Evolutionary conservation across 2,113 vertebrate species (phyloP).

Genomic region (Ranitomeya imitator): DNA sequence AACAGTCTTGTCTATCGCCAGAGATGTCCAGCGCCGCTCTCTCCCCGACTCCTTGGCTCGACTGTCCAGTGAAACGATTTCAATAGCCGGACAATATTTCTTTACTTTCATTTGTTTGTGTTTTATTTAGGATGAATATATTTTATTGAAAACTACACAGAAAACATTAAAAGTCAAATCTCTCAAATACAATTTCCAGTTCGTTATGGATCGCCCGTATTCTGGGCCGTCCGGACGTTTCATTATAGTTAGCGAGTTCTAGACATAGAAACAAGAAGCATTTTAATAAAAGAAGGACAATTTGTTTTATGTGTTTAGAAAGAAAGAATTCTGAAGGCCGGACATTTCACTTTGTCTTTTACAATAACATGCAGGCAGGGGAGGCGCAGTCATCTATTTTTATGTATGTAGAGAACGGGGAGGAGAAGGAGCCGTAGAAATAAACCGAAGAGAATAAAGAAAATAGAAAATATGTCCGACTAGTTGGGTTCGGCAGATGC

Average conservation of each 20-base stretch:
- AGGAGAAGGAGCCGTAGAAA: not conserved
- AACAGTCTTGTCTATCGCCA: too few species aligned
- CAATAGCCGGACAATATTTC: too few species aligned
- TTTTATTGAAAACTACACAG: too few species aligned
- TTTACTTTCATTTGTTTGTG: too few species aligned
- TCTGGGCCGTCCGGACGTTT: not conserved
- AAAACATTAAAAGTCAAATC: too few species aligned
- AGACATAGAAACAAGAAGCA: too few species aligned
- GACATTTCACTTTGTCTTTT: not conserved
- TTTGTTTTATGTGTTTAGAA: not conserved
- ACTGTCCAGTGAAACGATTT: too few species aligned
- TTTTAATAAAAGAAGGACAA: not conserved
- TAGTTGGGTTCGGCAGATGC: too few species aligned
- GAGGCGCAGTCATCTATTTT: conserved; percentile 14
- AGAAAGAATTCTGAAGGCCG: not conserved
- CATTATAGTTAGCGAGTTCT: not conserved
- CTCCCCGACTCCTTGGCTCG: too few species aligned
- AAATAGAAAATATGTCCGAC: not conserved
- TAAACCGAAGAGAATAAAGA: not conserved
- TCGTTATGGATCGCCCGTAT: not conserved
- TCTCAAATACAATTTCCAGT: too few species aligned
- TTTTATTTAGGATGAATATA: too few species aligned
- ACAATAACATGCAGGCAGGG: conserved; percentile 1
- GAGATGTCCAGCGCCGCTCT: too few species aligned
- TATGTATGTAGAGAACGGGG: conserved; percentile 18